These are phyloP conservation scores for Drosophila nr. medialis DNA, from an alignment of 2,888 invertebrate species.

Conservation along the genomic window DNA sequence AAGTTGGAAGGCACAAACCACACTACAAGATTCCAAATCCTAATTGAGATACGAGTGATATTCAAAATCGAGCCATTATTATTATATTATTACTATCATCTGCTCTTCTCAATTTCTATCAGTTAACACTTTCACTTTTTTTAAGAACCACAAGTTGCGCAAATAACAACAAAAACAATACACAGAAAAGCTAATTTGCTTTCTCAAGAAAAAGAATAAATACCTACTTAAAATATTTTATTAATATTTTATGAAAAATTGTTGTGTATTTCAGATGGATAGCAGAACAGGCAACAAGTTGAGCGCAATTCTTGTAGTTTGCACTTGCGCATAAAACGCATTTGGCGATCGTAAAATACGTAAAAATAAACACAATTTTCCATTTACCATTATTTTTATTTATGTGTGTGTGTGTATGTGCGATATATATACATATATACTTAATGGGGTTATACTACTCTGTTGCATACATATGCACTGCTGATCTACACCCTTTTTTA, in stretches of 20 bases:
- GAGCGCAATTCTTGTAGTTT: background rate
- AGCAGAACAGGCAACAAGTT: background rate
- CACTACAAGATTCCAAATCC: background rate
- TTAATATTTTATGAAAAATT: background rate
- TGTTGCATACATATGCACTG: background rate
- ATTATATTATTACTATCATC: background rate
- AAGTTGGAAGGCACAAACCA: background rate
- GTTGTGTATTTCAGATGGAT: background rate
- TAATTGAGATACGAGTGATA: background rate
- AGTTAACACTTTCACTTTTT: background rate
- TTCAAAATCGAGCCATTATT: background rate
- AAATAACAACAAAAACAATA: background rate
- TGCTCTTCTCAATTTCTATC: background rate
- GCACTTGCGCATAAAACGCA: background rate
- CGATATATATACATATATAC: background rate
- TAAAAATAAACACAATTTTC: background rate
- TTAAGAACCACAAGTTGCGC: background rate
- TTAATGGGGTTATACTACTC: background rate
- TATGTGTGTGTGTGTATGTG: background rate
- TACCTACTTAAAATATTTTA: background rate
- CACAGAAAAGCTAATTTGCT: background rate
- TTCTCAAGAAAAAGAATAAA: background rate
- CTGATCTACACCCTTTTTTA: background rate
- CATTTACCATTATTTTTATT: background rate
- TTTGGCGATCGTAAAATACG: background rate